phyloP scores from a whole-genome alignment of 2,888 invertebrate genomes.

The Acanthosepion esculentum region DNA sequence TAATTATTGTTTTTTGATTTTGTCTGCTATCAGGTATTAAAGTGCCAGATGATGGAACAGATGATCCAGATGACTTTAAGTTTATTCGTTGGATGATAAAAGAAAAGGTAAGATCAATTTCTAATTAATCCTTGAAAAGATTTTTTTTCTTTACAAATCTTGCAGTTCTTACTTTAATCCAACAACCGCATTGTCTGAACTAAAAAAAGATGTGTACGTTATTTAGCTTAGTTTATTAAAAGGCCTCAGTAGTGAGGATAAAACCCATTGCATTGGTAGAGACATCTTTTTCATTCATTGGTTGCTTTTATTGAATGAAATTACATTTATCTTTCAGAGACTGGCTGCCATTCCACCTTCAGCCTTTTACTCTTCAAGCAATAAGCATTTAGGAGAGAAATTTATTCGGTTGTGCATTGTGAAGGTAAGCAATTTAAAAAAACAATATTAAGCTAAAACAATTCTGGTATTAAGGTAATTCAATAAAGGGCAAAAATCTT shows the following conservation, averaged over 20 bases:
- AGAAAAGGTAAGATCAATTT: constrained; percentile 78
- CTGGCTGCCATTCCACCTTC: constrained; percentile 94
- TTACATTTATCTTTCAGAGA: constrained; percentile 78
- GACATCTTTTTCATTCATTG: no score
- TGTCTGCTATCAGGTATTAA: constrained; percentile 77
- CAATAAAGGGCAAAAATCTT: not conserved
- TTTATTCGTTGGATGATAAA: constrained; percentile 97
- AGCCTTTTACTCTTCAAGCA: constrained; percentile 88
- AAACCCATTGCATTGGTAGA: no score
- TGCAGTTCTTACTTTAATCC: no score
- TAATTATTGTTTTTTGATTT: not conserved
- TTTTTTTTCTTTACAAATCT: no score
- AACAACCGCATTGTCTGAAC: no score
- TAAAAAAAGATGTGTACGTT: no score
- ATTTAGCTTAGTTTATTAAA: no score
- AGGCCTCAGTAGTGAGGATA: no score
- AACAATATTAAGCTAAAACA: not conserved
- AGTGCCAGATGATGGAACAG: constrained; percentile 67
- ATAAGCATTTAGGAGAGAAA: constrained; percentile 88
- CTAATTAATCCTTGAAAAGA: no score
- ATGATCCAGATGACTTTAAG: constrained; percentile 83
- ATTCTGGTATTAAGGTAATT: not conserved
- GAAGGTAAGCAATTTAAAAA: constrained; percentile 79
- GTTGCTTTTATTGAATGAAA: not conserved
- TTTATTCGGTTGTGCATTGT: constrained; percentile 95